Conservation (phyloP, 2,797 vertebrate genomes). For the Melanotaenia boesemani region DNA sequence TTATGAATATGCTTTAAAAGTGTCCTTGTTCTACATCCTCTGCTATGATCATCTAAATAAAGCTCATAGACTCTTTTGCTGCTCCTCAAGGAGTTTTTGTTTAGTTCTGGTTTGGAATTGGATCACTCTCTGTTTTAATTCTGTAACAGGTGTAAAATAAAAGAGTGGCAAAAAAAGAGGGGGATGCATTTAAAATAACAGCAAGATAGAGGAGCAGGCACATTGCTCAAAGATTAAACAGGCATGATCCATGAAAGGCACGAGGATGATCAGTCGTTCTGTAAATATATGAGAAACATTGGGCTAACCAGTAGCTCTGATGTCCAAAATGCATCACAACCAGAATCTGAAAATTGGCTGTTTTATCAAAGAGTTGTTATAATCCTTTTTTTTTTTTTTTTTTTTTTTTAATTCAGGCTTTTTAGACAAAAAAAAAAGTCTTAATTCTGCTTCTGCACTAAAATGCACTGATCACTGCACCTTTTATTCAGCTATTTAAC, state of each 20-base stretch:
- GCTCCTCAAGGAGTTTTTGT: conserved; percentile 27
- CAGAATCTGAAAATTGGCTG: no score
- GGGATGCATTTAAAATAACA: conserved; percentile 2
- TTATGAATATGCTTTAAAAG: conserved; percentile 18
- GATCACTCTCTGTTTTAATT: conserved; percentile 28
- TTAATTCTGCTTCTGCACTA: no score
- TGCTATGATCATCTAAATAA: conserved; percentile 30
- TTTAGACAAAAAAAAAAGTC: no score
- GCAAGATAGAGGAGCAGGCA: neutral
- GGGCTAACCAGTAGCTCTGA: no score
- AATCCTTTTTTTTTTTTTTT: no score
- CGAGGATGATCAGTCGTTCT: neutral
- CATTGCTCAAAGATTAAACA: neutral
- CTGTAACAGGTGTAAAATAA: conserved; percentile 35
- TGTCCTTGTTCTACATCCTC: conserved; percentile 32
- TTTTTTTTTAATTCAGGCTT: no score
- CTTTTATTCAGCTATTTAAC: no score
- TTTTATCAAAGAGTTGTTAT: no score
- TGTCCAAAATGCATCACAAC: no score
- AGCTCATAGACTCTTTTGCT: conserved; percentile 10
- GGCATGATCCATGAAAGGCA: neutral
- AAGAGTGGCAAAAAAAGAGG: conserved; percentile 3
- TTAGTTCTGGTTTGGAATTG: conserved; percentile 23
- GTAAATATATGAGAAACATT: neutral
- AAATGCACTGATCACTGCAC: no score